Evolutionary conservation across 2,888 invertebrate genomes (phyloP), one percentile per base, ranked within the genome.

Genomic region (Teleiodes luculella): DNA sequence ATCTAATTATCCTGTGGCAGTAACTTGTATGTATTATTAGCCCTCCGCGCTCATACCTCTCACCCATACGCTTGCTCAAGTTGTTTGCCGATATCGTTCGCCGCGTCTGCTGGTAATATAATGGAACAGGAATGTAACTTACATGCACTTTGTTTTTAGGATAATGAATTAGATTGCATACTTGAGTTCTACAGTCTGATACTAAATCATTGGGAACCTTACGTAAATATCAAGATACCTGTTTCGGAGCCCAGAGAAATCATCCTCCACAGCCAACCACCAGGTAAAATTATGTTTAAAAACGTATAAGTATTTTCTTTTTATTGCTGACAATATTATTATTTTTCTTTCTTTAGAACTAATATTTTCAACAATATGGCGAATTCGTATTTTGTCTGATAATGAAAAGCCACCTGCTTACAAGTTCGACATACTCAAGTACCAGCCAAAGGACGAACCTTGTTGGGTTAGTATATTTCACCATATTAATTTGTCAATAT

Each of bases 351-450:
- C 60, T 65, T 8, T 63, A 90, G 90, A 86, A 36, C 67, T 79
- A 0, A 74, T 81, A 18, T 86, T 83, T 54, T 78, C 84, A 1
- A 57, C 70, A 8, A 75, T 77, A 64, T 90, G 90, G 90, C 74
- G 89, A 0, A 75, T 83, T 51, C 78, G 87, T 3, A 66, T 70
- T 16, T 67, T 67, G 47, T 57, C 57, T 16, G 59, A 51, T 20
- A 65, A 62, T 24, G 67, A 59, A 11, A 58, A 59, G 1, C 66
- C 68, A 2, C 48, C 36, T 3, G 67, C 68, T 0, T 80, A 73
- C 53, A 66, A 73, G 48, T 87, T 87, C 55, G 51, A 73, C 41
- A 53, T 67, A 1, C 58, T 55, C 10, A 76, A 67, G 45, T 88
- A 76, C 57, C 36, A 63, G 58, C 77, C 79, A 0, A 66, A 61